Percentiles rank a stretch among this genome's conserved stretches.
phyloP scores from a whole-genome alignment of 35 echinoderm and acorn worm species.

The Diadema setosum region DNA sequence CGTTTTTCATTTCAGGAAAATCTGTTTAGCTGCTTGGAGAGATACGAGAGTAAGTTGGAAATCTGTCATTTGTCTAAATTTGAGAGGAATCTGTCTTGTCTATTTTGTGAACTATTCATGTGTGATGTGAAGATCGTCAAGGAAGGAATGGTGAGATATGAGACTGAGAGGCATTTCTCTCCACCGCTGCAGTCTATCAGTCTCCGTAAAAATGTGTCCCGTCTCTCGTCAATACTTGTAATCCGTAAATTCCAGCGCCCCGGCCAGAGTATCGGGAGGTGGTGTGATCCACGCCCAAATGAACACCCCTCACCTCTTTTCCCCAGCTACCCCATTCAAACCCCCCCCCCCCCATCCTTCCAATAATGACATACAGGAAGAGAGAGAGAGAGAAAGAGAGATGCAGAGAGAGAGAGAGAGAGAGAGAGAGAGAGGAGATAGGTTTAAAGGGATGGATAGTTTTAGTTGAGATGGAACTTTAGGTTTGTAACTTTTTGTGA shows the following conservation, averaged over 20 bases:
- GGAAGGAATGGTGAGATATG: too few species aligned
- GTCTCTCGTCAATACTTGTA: background rate
- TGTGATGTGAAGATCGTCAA: too few species aligned
- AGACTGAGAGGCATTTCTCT: too few species aligned
- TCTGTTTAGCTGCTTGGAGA: constrained; percentile 62
- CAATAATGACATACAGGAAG: background rate
- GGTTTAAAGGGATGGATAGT: too few species aligned
- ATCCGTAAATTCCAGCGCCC: background rate
- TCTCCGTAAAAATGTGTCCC: background rate
- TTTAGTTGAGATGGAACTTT: too few species aligned
- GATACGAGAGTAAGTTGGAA: constrained; percentile 74
- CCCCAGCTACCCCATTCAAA: too few species aligned
- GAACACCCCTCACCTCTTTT: too few species aligned
- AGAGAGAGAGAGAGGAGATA: too few species aligned
- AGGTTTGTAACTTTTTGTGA: too few species aligned
- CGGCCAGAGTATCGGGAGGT: background rate
- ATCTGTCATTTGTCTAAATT: background rate
- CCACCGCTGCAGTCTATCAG: too few species aligned
- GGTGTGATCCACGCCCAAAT: background rate
- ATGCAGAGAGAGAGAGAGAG: background rate
- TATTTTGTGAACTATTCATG: too few species aligned
- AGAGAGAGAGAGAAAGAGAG: background rate
- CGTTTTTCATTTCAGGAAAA: constrained; percentile 27
- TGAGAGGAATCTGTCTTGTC: background rate
- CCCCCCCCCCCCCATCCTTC: too few species aligned